Evolutionary conservation across 2,797 vertebrate species (phyloP).

Genomic region (Sandelia bainsii): DNA sequence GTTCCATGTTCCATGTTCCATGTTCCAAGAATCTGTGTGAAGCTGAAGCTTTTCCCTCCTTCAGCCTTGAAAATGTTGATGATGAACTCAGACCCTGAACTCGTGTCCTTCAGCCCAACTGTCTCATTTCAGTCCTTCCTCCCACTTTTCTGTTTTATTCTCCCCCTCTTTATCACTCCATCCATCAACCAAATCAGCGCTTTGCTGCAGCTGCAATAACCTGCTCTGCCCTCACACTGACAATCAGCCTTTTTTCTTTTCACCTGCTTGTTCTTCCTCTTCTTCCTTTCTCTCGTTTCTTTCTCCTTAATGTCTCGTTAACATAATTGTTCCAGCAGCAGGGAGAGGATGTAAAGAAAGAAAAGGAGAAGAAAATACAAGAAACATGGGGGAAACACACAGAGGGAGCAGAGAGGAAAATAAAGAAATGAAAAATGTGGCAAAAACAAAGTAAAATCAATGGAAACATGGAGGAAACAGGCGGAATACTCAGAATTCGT

Average conservation of each 20-base stretch:
- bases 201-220: constrained; percentile 38
- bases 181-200: constrained; percentile 51
- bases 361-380: not conserved
- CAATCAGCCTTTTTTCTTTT: constrained; percentile 12
- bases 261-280: not conserved
- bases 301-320: constrained; percentile 9
- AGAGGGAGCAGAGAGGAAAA: too few relatives aligned
- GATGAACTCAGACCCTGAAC: constrained; percentile 41
- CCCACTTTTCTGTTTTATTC: constrained; percentile 25
- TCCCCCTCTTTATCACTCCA: constrained; percentile 50
- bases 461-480: too few relatives aligned
- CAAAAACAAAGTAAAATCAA: too few relatives aligned
- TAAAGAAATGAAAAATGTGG: too few relatives aligned
- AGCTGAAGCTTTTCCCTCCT: not conserved
- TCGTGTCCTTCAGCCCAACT: constrained; percentile 25
- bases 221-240: not conserved
- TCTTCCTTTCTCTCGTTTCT: not conserved
- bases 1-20: too few relatives aligned
- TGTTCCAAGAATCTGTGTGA: too few relatives aligned
- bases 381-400: not conserved
- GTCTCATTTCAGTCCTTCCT: not conserved
- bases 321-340: constrained; percentile 7
- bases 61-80: constrained; percentile 24
- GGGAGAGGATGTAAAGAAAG: not conserved
- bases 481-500: too few relatives aligned